Base-by-base conservation (phyloP, 2,888 invertebrate species). In the Diogma glabrata region DNA sequence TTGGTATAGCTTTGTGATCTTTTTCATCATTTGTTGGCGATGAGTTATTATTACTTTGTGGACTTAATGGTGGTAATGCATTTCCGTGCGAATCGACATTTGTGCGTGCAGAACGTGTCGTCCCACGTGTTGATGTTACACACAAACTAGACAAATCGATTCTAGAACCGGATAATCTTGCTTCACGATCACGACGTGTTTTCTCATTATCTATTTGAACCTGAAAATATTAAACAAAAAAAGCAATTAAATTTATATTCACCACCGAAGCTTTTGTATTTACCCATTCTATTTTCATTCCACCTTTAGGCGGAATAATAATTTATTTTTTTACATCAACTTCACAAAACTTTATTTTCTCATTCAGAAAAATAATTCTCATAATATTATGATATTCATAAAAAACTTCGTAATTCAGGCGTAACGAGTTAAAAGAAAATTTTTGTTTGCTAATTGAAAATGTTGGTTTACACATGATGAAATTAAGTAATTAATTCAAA, bases 141-240 rank as follows among this genome's bases (percentile, higher is more conserved):
- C 68, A 69, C 30, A 69, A 59, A 54, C 63, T 63, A 47, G 70
- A 65, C 55, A 69, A 57, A 58, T 70, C 70, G 54, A 69, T 58
- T 46, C 66, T 65, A 51, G 62, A 59, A 53, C 63, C 59, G 52
- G 65, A 62, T 50, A 63, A 54, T 52, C 63, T 63, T 50, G 58
- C 57, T 56, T 65, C 65, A 58, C 69, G 63, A 60, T 70, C 70
- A 55, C 69, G 67, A 61, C 69, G 67, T 61, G 66, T 63, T 63
- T 70, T 70, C 59, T 69, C 69, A 64, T 70, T 70, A 59, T 70
- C 70, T 59, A 70, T 60, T 61, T 70, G 70, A 62, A 70, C 66
- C 70, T 70, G 60, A 6, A 58, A 57, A 43, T 49, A n/a, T n/a
- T 22, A 45, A 49, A 48, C 48, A 53, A 47, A 48, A 49, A 28